A percentile compares a stretch with the other conserved stretches of the same genome.
Evolutionary conservation across 2,113 vertebrate genomes (phyloP).

Genomic region (Eubucco bourcierii): DNA sequence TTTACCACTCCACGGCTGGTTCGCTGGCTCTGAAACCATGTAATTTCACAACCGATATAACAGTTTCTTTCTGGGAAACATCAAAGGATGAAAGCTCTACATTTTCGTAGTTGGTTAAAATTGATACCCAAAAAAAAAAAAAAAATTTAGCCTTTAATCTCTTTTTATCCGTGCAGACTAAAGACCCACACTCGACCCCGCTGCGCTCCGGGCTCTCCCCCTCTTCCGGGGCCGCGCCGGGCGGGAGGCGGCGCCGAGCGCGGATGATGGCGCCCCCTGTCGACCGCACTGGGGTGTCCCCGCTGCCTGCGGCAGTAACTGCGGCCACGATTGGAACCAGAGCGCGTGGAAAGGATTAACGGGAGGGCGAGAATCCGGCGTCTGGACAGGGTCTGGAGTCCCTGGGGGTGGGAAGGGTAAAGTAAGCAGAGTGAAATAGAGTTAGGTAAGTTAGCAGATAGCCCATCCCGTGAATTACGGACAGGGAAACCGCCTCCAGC

Average conservation of each 20-base stretch:
- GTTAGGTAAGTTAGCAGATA: background rate
- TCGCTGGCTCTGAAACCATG: conserved; percentile 63
- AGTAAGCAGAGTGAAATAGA: background rate
- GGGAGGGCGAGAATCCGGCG: background rate
- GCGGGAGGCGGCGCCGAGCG: conserved; percentile 61
- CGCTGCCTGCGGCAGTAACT: background rate
- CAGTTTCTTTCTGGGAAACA: conserved; percentile 74
- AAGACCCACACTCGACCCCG: conserved; percentile 74
- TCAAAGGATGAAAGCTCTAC: conserved; percentile 76
- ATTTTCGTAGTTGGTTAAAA: conserved; percentile 76
- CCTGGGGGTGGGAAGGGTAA: background rate
- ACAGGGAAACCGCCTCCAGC: background rate
- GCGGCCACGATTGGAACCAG: background rate
- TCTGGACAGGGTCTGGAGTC: background rate
- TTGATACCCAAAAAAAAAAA: conserved; percentile 9
- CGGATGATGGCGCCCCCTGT: conserved; percentile 74
- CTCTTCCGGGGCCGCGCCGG: conserved; percentile 56
- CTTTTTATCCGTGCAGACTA: conserved; percentile 75
- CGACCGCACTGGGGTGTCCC: conserved; percentile 55
- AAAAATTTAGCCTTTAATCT: conserved; percentile 77
- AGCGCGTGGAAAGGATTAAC: background rate
- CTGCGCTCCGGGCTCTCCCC: conserved; percentile 47
- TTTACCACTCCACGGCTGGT: conserved; percentile 55
- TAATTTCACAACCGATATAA: conserved; percentile 70
- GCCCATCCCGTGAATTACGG: background rate